A percentile compares a stretch with the other conserved stretches of the same genome.
phyloP scores from a whole-genome alignment of 2,113 vertebrate species.

The Pterocles gutturalis region DNA sequence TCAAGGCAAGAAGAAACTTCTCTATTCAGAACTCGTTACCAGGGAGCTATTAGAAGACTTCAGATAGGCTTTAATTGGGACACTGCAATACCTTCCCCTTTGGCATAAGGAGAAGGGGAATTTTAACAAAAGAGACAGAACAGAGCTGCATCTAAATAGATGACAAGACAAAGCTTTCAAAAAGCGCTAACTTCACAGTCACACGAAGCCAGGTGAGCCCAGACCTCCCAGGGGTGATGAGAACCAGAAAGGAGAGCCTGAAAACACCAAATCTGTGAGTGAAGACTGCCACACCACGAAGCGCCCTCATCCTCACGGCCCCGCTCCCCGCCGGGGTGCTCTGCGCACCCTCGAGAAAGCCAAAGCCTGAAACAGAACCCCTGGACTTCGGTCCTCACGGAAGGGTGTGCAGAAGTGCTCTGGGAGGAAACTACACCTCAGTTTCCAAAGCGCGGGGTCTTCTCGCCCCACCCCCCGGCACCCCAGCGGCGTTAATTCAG shows the following conservation, averaged over 20 bases:
- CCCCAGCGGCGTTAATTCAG: background rate
- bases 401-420: accelerated
- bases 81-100: background rate
- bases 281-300: background rate
- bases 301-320: accelerated
- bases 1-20: background rate
- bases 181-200: background rate
- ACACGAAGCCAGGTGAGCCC: background rate
- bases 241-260: background rate
- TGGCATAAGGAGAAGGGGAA: background rate
- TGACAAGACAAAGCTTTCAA: background rate
- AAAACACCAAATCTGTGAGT: accelerated
- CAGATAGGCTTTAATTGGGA: background rate
- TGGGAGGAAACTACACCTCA: background rate
- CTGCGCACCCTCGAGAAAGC: background rate
- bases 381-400: background rate
- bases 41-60: background rate
- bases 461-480: background rate
- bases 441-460: too few relatives aligned
- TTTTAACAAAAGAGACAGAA: background rate
- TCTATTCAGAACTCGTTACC: background rate
- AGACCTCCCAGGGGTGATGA: too few relatives aligned
- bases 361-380: background rate
- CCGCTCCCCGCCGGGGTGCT: background rate
- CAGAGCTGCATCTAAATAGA: accelerated